phyloP scores from a whole-genome alignment of 2,797 vertebrate genomes.

The Myotis pilosus region DNA sequence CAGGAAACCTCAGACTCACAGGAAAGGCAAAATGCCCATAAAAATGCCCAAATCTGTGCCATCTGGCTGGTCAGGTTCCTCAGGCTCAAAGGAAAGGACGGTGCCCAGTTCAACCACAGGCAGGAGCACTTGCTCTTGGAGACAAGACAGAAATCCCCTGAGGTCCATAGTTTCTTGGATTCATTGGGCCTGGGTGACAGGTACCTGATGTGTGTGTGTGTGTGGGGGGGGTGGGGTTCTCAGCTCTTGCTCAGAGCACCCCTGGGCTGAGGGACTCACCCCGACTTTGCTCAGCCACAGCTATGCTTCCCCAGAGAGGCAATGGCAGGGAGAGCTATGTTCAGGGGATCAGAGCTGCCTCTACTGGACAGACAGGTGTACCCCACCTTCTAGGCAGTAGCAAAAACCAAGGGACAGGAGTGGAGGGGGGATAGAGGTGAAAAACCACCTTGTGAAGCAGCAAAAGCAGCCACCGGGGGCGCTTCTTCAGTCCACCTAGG shows the following conservation, averaged over 20 bases:
- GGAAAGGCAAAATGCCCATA: background rate
- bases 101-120: background rate
- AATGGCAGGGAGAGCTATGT: fast-evolving
- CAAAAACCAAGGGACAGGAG: background rate
- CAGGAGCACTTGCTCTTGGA: background rate
- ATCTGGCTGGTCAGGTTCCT: background rate
- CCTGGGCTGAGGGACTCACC: background rate
- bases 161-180: background rate
- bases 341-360: background rate
- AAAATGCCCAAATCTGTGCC: background rate
- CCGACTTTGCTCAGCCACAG: fast-evolving
- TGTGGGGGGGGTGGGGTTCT: background rate
- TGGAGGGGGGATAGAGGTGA: fast-evolving
- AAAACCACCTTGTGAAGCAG: background rate
- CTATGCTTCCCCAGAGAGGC: background rate
- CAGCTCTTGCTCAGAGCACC: background rate
- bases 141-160: background rate
- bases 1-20: background rate
- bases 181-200: background rate
- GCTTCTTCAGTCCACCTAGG: background rate
- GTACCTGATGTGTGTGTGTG: no score
- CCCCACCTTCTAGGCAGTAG: background rate
- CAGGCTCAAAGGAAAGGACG: background rate
- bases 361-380: background rate
- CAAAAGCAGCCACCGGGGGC: background rate